Conservation (phyloP, 2,113 vertebrate species). For the Pluvialis apricaria region DNA sequence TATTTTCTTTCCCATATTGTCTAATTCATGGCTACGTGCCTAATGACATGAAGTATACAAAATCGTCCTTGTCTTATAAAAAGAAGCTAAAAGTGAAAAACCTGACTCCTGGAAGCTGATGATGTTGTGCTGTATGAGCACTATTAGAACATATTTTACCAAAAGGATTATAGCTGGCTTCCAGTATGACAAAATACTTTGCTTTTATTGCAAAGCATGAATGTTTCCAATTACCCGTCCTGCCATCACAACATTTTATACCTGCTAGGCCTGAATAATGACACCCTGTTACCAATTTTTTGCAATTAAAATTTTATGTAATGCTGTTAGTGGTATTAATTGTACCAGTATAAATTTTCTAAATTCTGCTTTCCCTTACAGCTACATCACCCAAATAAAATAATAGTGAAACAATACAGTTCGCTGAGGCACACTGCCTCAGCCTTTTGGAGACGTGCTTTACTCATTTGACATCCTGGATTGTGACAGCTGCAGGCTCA, state of each 20-base stretch:
- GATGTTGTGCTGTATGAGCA: not conserved
- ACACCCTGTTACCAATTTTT: not conserved
- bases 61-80: not conserved
- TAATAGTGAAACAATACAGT: not conserved
- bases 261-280: not conserved
- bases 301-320: not conserved
- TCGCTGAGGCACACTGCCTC: not conserved
- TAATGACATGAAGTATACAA: not conserved
- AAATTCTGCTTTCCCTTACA: not conserved
- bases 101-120: not conserved
- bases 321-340: not conserved
- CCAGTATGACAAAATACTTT: not conserved
- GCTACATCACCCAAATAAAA: not conserved
- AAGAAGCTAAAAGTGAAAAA: not conserved
- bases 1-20: not conserved
- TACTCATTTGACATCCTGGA: not conserved
- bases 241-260: not conserved
- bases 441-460: not conserved
- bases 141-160: not conserved
- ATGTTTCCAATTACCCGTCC: not conserved
- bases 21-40: not conserved
- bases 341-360: not conserved
- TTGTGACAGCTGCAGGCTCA: not conserved
- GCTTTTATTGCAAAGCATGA: not conserved
- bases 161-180: not conserved